Percentiles rank a stretch among this genome's conserved stretches.
These are phyloP conservation scores for Aethina tumida DNA, from an alignment of 1,140 invertebrate genomes.

Conservation along the genomic window DNA sequence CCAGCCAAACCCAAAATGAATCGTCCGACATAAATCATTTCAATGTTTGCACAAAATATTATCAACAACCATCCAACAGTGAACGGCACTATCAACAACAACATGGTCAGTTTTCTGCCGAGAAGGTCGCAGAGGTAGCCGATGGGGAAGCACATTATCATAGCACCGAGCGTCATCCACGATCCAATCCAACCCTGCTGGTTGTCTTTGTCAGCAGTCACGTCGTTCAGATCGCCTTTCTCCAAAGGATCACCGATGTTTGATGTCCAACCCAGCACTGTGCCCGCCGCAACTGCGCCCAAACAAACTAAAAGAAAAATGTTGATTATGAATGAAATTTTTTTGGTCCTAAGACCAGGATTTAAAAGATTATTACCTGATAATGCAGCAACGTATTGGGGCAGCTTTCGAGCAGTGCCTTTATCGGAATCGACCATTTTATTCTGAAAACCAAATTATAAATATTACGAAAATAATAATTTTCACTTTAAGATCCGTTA, in stretches of 20 bases:
- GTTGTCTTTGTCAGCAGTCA: constrained; percentile 14
- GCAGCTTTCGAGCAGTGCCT: constrained; percentile 37
- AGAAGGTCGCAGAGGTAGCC: constrained; percentile 49
- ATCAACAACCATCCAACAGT: constrained; percentile 56
- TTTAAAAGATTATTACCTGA: too few relatives aligned
- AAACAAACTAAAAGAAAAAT: constrained; percentile 39
- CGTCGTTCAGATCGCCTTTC: constrained; percentile 21
- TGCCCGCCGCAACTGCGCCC: constrained; percentile 48
- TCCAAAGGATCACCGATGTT: constrained; percentile 40
- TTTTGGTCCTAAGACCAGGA: background rate
- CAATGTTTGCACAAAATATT: constrained; percentile 44
- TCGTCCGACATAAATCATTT: constrained; percentile 54
- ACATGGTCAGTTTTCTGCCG: constrained; percentile 56
- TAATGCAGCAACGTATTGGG: constrained; percentile 58
- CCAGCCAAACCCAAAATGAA: constrained; percentile 46
- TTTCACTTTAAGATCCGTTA: too few relatives aligned
- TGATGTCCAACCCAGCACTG: constrained; percentile 52
- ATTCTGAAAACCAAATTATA: too few relatives aligned
- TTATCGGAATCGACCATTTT: constrained; percentile 12
- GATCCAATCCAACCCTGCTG: constrained; percentile 38
- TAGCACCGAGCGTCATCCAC: constrained; percentile 47
- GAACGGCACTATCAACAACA: constrained; percentile 53
- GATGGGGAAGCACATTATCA: constrained; percentile 50
- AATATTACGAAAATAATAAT: too few relatives aligned
- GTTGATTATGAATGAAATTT: constrained; percentile 1